phyloP scores from a whole-genome alignment of 2,113 vertebrate species.

The Piaya cayana region DNA sequence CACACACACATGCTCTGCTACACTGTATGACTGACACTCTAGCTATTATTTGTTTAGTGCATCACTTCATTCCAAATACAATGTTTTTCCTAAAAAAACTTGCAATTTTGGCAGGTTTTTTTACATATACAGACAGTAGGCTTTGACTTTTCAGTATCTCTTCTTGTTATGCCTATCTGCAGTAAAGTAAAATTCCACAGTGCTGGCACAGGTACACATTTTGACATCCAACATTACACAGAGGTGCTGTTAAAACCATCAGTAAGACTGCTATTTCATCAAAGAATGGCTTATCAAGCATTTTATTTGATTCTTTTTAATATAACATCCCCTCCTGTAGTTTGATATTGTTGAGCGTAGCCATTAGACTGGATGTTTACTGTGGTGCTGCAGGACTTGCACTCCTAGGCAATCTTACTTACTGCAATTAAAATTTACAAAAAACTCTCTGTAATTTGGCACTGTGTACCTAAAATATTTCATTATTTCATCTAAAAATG shows the following conservation, averaged over 20 bases:
- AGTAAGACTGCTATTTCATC: background rate
- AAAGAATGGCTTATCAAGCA: background rate
- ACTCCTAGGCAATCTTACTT: background rate
- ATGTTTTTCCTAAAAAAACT: background rate
- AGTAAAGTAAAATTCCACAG: background rate
- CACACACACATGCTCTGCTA: background rate
- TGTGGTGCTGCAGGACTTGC: background rate
- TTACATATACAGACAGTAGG: background rate
- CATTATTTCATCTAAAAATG: background rate
- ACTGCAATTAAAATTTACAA: background rate
- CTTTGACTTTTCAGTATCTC: background rate
- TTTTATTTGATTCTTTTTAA: background rate
- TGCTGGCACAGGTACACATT: background rate
- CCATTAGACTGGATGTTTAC: background rate
- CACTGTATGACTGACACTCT: background rate
- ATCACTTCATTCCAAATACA: background rate
- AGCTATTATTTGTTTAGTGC: background rate
- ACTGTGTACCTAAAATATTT: background rate
- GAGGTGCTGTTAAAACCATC: background rate
- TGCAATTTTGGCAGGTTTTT: background rate
- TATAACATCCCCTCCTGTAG: fast-evolving
- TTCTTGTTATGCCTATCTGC: background rate
- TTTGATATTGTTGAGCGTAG: background rate
- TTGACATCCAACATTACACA: background rate
- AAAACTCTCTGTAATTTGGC: background rate